phyloP scores from a whole-genome alignment of 2,113 vertebrate species.

The Andinoacara biseriatus region DNA sequence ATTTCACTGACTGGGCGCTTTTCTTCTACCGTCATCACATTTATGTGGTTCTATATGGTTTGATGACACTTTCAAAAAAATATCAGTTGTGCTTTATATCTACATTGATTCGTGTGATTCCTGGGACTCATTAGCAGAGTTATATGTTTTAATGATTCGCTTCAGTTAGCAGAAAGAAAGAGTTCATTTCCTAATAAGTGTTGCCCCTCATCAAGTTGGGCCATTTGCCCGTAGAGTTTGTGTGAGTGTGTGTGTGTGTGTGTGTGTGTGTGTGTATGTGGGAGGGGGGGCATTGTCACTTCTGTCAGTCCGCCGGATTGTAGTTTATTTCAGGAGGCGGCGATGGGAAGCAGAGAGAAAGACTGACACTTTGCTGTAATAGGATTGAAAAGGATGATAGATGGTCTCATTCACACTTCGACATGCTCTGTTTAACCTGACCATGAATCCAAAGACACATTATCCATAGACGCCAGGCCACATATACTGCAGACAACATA shows the following conservation, averaged over 20 bases:
- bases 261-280: too few relatives aligned
- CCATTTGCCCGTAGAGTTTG: background rate
- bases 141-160: conserved; percentile 4
- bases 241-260: background rate
- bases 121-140: background rate
- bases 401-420: conserved; percentile 62
- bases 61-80: background rate
- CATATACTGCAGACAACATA: conserved; percentile 8
- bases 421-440: conserved; percentile 63
- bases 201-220: background rate
- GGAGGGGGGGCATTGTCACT: background rate
- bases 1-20: background rate
- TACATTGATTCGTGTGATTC: background rate
- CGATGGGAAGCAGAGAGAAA: conserved; percentile 44
- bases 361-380: conserved; percentile 61
- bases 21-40: background rate
- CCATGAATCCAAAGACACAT: conserved; percentile 48
- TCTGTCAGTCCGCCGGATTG: conserved; percentile 23
- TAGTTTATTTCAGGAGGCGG: conserved; percentile 45
- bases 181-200: background rate
- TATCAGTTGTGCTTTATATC: background rate
- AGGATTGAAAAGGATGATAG: conserved; percentile 65
- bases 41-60: background rate
- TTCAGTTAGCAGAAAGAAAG: background rate
- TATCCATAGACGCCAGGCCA: conserved; percentile 26